Base-by-base conservation (phyloP, 2,797 vertebrate genomes). In the Neosilurus hyrtlii region DNA sequence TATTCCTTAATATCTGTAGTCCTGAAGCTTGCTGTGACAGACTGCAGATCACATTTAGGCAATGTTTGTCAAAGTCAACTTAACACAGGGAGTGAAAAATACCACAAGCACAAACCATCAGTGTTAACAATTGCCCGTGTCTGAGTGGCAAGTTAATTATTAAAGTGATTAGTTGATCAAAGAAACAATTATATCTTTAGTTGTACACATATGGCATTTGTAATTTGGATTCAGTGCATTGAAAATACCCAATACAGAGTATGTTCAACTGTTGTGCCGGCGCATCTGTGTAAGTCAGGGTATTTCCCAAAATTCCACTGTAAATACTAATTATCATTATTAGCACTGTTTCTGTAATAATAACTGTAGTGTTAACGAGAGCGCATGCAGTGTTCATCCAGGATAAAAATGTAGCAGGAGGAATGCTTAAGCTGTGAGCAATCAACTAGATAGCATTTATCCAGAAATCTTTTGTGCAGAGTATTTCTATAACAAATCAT, bases 301-400 rank as follows among this genome's bases (percentile, higher is more conserved):
- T 51, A 26, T 49, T 43, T 26, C 57, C 26, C 37, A 10, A 62
- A 62, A 49, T 51, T 2, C 49, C 57, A 49, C 22, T 49, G 75
- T 49, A 86, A 79, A 35, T 74, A 52, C 11, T 85, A 84, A 86
- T 87, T 79, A 88, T 71, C 73, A 56, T 84, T 67, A 86, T 86
- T 85, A 85, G 71, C 54, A 30, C 54, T 20, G 70, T 85, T 86
- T 80, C 66, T 79, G 57, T 68, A 78, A 73, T 63, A 56, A 62
- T 83, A 79, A 72, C 65, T 85, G 78, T 70, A 63, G 43, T 77
- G 59, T 65, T n/a, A n/a, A 72, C 56, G 61, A 71, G 49, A 83
- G 59, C 65, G 59, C 62, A 15, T 74, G 74, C 74, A 24, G 63
- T 66, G 65, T 73, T 70, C 65, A 57, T 59, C 76, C 80, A 63